These are phyloP conservation scores for Edolisoma coerulescens DNA, from an alignment of 2,113 vertebrate species.

Conservation along the genomic window DNA sequence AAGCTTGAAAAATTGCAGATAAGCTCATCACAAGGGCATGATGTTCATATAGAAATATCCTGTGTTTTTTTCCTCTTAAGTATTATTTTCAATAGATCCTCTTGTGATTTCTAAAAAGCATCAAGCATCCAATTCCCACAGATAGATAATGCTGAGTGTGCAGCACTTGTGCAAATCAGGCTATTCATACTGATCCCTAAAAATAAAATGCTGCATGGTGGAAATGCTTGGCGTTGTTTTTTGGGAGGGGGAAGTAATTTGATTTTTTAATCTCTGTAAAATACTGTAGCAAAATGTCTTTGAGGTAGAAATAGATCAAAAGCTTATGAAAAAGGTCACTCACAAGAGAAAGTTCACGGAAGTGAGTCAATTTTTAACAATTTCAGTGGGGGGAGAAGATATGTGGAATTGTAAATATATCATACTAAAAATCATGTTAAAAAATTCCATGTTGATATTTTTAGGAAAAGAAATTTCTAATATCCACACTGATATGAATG, in stretches of 20 bases:
- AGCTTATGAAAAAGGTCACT: neutral
- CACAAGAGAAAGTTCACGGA: neutral
- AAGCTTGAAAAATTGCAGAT: neutral
- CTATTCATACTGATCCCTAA: conserved; percentile 44
- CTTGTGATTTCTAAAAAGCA: conserved; percentile 41
- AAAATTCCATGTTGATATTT: neutral
- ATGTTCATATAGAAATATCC: conserved; percentile 47
- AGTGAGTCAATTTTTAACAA: neutral
- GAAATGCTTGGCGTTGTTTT: neutral
- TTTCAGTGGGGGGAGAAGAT: neutral
- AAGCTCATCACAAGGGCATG: conserved; percentile 22
- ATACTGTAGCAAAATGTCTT: neutral
- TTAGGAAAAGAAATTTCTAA: neutral
- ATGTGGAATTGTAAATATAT: neutral
- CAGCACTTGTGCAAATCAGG: conserved; percentile 38
- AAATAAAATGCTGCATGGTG: conserved; percentile 37
- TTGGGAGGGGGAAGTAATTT: neutral
- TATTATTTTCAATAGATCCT: conserved; percentile 27
- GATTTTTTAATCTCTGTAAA: neutral
- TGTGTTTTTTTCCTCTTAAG: conserved; percentile 15
- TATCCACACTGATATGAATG: neutral
- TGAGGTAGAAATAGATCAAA: neutral
- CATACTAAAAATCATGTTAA: neutral
- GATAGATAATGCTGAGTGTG: conserved; percentile 40
- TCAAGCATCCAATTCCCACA: conserved; percentile 15